These are phyloP conservation scores for Sebastes hubbsi DNA, from an alignment of 2,797 vertebrate species.

Conservation along the genomic window DNA sequence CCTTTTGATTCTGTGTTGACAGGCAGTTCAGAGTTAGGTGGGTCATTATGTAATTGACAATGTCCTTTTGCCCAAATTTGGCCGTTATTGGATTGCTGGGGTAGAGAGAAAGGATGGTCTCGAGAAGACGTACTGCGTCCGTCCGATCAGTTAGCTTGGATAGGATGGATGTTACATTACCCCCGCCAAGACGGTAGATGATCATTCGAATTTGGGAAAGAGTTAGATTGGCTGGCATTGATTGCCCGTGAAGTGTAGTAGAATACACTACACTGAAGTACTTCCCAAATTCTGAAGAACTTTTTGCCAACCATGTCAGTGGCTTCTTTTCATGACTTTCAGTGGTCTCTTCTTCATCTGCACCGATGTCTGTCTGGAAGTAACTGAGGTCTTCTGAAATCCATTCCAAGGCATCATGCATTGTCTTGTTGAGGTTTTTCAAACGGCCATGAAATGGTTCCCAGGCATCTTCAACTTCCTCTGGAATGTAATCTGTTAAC, in stretches of 20 bases:
- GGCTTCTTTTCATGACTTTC: constrained; percentile 75
- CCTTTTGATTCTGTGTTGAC: constrained; percentile 64
- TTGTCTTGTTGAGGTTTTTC: constrained; percentile 78
- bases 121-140: constrained; percentile 60
- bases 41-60: constrained; percentile 79
- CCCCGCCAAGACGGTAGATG: constrained; percentile 82
- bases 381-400: constrained; percentile 88
- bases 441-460: constrained; percentile 76
- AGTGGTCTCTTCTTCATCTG: constrained; percentile 61
- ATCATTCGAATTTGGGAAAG: constrained; percentile 81
- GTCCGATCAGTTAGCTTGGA: constrained; percentile 79
- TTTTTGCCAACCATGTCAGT: constrained; percentile 80
- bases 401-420: constrained; percentile 84
- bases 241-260: fast-evolving
- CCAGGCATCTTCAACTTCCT: constrained; percentile 78
- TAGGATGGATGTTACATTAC: constrained; percentile 83
- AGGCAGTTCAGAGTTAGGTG: constrained; percentile 82
- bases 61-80: constrained; percentile 73
- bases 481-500: constrained; percentile 81
- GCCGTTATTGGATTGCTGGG: constrained; percentile 63
- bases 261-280: constrained; percentile 70
- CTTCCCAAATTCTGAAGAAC: constrained; percentile 76
- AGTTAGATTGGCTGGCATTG: constrained; percentile 37
- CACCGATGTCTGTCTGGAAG: constrained; percentile 85
- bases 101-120: constrained; percentile 80